Base-by-base conservation (phyloP, 1,140 invertebrate species). In the Camponotus pennsylvanicus region DNA sequence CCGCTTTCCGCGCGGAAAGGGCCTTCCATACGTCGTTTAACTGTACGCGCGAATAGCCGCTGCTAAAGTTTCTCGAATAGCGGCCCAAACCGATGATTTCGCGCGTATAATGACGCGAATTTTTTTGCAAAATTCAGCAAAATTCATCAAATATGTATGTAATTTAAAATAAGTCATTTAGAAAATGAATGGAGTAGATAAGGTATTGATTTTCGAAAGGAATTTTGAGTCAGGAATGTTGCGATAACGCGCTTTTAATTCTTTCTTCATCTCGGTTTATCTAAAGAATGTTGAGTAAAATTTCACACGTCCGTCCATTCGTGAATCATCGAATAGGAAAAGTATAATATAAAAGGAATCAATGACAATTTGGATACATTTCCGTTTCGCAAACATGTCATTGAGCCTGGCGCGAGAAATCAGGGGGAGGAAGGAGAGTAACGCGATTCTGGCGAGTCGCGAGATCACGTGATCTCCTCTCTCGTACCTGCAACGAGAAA, bases 331-430 rank as follows among this genome's bases (percentile, higher is more conserved):
- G 21, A 18, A 61, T 78, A 21, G 27, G 13, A 49, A 32, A 32
- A 7, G 57, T n/a, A 40, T 78, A 34, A 66, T 21, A 34, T 13
- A 45, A n/a, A 32, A 78, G 32, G 18, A 45, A 32, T 34, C 57
- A 83, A 83, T 73, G 40, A 73, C 69, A 73, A 75, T 82, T 71
- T 70, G 21, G 49, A 67, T 61, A 61, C 18, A 82, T 45, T n/a
- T 11, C 8, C 11, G 37, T 45, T 45, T 42, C 18, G 32, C 27
- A 40, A 71, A 27, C 27, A 40, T 82, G 27, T 71, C 67, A 45
- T 59, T 55, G 69, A 34, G 55, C 73, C 61, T 57, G 63, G 42
- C 40, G 18, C 40, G 79, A 32, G 49, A 73, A 83, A 61, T 18
- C 27, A 4, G 5, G 13, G 15, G 15, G 52, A n/a, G 8, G 1